phyloP scores from a whole-genome alignment of 2,797 vertebrate genomes.

The Sebastes umbrosus region DNA sequence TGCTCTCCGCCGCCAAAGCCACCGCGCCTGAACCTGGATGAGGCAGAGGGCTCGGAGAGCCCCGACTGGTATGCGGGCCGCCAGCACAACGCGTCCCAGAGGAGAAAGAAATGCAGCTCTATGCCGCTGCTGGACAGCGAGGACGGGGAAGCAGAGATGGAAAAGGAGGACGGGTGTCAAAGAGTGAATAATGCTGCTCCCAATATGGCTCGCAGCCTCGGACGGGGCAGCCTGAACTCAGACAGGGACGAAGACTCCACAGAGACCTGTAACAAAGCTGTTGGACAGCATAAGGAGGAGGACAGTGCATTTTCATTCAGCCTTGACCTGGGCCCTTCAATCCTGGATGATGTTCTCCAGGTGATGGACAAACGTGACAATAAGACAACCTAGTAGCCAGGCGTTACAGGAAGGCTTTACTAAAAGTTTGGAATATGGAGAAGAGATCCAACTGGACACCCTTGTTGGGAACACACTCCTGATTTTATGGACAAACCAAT shows the following conservation, averaged over 20 bases:
- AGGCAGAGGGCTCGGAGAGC: constrained; percentile 73
- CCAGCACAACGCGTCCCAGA: constrained; percentile 48
- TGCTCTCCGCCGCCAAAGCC: constrained; percentile 91
- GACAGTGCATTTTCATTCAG: constrained; percentile 87
- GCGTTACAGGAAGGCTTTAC: not conserved
- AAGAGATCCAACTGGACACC: not conserved
- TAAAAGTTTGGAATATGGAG: not conserved
- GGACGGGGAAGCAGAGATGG: constrained; percentile 60
- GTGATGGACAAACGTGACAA: constrained; percentile 88
- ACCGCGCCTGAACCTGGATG: constrained; percentile 90
- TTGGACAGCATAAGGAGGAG: constrained; percentile 66
- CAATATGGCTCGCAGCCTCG: constrained; percentile 36
- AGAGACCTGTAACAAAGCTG: constrained; percentile 53
- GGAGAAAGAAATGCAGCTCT: constrained; percentile 80
- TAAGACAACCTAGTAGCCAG: constrained; percentile 17
- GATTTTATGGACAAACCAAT: not conserved
- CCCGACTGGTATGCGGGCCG: constrained; percentile 42
- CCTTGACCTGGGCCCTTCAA: constrained; percentile 93
- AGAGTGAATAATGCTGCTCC: constrained; percentile 12
- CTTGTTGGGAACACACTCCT: not conserved
- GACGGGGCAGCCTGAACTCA: constrained; percentile 68
- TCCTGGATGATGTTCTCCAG: constrained; percentile 92
- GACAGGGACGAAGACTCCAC: constrained; percentile 64
- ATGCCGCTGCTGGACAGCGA: constrained; percentile 75
- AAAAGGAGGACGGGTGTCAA: constrained; percentile 24